Percentiles rank a stretch among this genome's conserved stretches.
phyloP scores from a whole-genome alignment of 1,140 invertebrate genomes.

The Oedothorax gibbosus region DNA sequence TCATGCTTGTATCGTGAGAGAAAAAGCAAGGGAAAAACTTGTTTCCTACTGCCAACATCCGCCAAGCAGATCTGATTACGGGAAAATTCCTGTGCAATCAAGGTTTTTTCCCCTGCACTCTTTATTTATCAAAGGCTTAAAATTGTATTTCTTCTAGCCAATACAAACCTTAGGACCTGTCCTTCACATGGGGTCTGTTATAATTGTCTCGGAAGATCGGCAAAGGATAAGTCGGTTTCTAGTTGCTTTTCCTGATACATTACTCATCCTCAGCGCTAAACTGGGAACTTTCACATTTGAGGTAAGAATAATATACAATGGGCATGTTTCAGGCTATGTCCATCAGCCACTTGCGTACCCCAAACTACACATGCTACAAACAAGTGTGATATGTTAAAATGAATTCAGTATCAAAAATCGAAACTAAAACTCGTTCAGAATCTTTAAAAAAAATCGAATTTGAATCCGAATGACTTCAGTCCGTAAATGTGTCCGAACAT shows the following conservation, averaged over 20 bases:
- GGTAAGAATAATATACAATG: slow-evolving; percentile 72
- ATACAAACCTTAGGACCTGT: slow-evolving; percentile 71
- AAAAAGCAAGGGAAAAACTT: too few species aligned
- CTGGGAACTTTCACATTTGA: slow-evolving; percentile 97
- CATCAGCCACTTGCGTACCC: neutral
- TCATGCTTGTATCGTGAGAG: too few species aligned
- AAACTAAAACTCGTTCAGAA: too few species aligned
- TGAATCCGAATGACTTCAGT: too few species aligned
- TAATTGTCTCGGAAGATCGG: slow-evolving; percentile 75
- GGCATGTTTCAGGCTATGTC: neutral
- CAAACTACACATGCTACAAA: too few species aligned
- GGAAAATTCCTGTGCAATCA: too few species aligned
- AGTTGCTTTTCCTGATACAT: slow-evolving; percentile 87
- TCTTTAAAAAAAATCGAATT: too few species aligned
- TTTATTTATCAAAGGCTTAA: neutral
- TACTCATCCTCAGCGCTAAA: slow-evolving; percentile 89
- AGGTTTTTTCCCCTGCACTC: neutral
- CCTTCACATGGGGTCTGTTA: slow-evolving; percentile 78
- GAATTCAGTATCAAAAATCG: too few species aligned
- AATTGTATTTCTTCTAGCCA: neutral
- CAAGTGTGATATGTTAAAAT: neutral
- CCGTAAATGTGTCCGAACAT: too few species aligned
- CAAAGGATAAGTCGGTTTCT: slow-evolving; percentile 90
- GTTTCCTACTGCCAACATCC: too few species aligned
- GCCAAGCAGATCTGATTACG: too few species aligned